A percentile compares a stretch with the other conserved stretches of the same genome.
These are phyloP conservation scores for Oscheius onirici DNA, from an alignment of 2,888 invertebrate species.

Conservation along the genomic window DNA sequence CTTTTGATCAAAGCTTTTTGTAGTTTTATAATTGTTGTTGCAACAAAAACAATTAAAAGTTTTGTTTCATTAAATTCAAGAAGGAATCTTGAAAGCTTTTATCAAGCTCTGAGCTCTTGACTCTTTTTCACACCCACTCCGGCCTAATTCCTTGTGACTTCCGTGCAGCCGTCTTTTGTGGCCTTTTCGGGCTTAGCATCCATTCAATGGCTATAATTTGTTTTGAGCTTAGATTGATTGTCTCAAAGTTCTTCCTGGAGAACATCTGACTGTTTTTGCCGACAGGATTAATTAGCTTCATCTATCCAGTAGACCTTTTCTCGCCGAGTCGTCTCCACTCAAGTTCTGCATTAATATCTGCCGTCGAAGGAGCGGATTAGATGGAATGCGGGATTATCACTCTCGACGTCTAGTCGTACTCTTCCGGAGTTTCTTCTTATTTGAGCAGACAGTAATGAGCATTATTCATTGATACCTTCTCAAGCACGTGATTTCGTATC, in stretches of 20 bases:
- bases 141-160: too few species aligned
- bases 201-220: slow-evolving; percentile 32
- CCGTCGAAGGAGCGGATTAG: slow-evolving; percentile 22
- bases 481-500: too few species aligned
- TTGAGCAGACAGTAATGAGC: too few species aligned
- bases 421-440: too few species aligned
- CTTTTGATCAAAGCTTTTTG: too few species aligned
- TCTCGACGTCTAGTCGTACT: not conserved
- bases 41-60: too few species aligned
- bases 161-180: not conserved
- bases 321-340: slow-evolving; percentile 7
- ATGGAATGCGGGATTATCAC: slow-evolving; percentile 21
- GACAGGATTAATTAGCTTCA: slow-evolving; percentile 71
- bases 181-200: slow-evolving; percentile 11
- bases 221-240: slow-evolving; percentile 3
- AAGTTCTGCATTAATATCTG: slow-evolving; percentile 20
- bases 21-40: too few species aligned
- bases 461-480: too few species aligned
- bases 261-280: slow-evolving; percentile 26
- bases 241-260: not conserved
- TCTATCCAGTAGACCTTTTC: not conserved
- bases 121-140: too few species aligned
- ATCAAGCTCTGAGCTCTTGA: too few species aligned
- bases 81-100: too few species aligned
- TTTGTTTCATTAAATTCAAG: too few species aligned